A percentile compares a stretch with the other conserved stretches of the same genome.
phyloP scores from a whole-genome alignment of 2,113 vertebrate genomes.

The Hystrix brachyura region DNA sequence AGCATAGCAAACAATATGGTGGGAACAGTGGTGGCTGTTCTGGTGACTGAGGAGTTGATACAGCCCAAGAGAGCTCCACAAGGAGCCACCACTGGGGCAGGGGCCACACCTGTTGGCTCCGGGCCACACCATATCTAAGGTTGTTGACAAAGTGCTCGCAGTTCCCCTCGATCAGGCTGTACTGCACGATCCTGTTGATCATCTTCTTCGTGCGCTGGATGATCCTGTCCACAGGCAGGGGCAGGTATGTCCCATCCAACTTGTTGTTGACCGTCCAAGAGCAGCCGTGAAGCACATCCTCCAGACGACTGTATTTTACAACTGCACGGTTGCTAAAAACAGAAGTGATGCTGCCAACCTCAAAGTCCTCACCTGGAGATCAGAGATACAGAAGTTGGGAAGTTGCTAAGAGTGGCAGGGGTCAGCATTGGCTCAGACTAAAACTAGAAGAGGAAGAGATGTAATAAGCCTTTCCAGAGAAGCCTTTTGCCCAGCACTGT shows the following conservation, averaged over 20 bases:
- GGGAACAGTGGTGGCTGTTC: accelerated
- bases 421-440: neutral
- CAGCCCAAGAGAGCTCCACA: accelerated
- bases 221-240: conserved; percentile 80
- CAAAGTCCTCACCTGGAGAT: conserved; percentile 83
- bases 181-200: conserved; percentile 85
- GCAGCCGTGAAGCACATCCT: conserved; percentile 86
- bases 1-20: neutral
- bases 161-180: conserved; percentile 88
- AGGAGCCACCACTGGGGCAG: neutral
- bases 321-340: conserved; percentile 86
- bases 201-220: conserved; percentile 78
- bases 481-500: neutral
- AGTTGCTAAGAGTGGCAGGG: accelerated
- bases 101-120: conserved; percentile 90
- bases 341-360: conserved; percentile 89
- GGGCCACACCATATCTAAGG: conserved; percentile 89
- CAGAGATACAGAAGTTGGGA: neutral
- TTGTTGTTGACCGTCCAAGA: conserved; percentile 89
- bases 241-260: conserved; percentile 86
- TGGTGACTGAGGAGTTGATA: too few species aligned
- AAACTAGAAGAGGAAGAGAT: neutral
- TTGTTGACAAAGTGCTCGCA: conserved; percentile 93
- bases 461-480: neutral
- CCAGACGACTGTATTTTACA: conserved; percentile 89